Evolutionary conservation across 2,888 invertebrate species (phyloP), one percentile per base, ranked within the genome.

Genomic region (Chrysodeixis includens): DNA sequence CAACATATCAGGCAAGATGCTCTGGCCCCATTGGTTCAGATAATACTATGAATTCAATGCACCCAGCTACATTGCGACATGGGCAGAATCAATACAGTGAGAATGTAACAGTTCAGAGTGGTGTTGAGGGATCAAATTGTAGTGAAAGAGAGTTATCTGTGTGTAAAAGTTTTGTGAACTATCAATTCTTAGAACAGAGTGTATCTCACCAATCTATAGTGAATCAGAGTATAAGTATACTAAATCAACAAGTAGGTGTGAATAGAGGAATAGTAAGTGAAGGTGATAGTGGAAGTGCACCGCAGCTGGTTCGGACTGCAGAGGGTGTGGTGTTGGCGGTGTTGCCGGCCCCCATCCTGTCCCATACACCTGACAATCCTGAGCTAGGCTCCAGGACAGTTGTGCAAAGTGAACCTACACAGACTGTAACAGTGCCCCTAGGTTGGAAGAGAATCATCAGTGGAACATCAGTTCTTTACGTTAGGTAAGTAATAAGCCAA

Each of bases 101-200:
- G 78, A 92, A 90, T 89, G 82, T 89, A 81, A 84, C 87, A 63
- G 87, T 92, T 77, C 89, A 89, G 70, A 89, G 89, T 87, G 87
- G 88, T 84, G 85, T 81, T 85, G 92, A 91, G 71, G 83, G 85
- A 83, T 87, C 87, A 76, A 90, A 88, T 82, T 86, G 87, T 78
- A 83, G 88, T 90, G 93, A 94, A 63, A 89, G 89, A 84, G 93
- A 93, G 75, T 83, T 92, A 71, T 87, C 88, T 52, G 86, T 90
- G 70, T 90, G 89, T 55, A 94, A 93, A 76, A 91, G 90, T 86
- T 93, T 89, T 90, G 90, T 95, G 84, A 95, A 95, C 92, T 95
- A 95, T 87, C 95, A 95, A 86, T 91, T 95, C 84, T 88, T 95
- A 89, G 95, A 95, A 92, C 95, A 95, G 84, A 95, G 93, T 92